Evolutionary conservation across 2,888 invertebrate genomes (phyloP), one percentile per base, ranked within the genome.

Genomic region (Ischnus inquisitorius): DNA sequence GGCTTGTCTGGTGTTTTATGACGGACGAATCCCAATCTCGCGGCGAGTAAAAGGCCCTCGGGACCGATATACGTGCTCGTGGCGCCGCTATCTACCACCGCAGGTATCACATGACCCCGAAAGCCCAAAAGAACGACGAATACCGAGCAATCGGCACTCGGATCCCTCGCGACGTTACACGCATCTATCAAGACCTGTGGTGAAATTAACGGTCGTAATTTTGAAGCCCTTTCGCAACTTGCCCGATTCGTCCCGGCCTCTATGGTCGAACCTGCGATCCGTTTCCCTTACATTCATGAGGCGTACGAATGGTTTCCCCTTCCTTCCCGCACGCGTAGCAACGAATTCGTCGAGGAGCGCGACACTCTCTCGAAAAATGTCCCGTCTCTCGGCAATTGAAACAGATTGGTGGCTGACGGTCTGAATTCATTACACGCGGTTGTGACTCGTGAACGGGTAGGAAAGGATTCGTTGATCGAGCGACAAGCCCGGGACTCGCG

Each of bases 281-380:
- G 51, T 43, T 80, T 60, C 65, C 51, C 76, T 69, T 62, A 39
- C 71, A 60, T 16, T 22, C 14, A 41, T 69, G 76, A 0, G 34
- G 39, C 0, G 34, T 69, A 1, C 48, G 64, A 0, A 28, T 22
- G 1, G 48, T 64, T 0, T 75, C 62, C 3, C 57, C 69, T n/a
- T 64, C 28, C 14, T 80, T 80, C 2, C 74, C 79, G 28, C 79
- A 80, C 1, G 41, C 25, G 14, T 19, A 25, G 41, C 79, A 74
- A 39, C 43, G 28, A 6, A 46, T 25, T 0, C 14, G 22, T 4
- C 22, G 10, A 0, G 71, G 60, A 1, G 46, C 41, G 1, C 39
- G 14, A 16, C 81, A 81, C 1, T 39, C 75, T 1, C 6, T 5
- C 12, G 22, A n/a, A 1, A 14, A 8, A 16, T 81, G 81, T 3